phyloP scores from a whole-genome alignment of 2,888 invertebrate genomes.

The Alsophila aescularia region DNA sequence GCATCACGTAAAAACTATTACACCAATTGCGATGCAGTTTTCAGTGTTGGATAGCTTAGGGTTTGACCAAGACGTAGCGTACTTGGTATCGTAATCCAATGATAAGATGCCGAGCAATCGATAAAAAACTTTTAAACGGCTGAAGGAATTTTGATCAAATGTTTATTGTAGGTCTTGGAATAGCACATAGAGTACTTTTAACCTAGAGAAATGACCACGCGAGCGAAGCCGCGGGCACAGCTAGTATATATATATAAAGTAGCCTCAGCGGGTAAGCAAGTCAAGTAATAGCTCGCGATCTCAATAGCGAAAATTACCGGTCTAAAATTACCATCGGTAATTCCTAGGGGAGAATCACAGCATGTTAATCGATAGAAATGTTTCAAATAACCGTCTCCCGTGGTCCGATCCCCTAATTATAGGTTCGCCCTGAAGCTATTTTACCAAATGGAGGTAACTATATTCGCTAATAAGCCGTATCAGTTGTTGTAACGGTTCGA shows the following conservation, averaged over 20 bases:
- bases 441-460: constrained; percentile 52
- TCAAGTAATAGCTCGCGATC: background rate
- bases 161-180: no score
- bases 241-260: no score
- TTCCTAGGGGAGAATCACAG: constrained; percentile 55
- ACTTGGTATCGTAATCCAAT: no score
- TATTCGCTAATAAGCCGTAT: constrained; percentile 76
- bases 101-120: no score
- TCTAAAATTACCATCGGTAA: constrained; percentile 59
- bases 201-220: no score
- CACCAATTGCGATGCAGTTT: no score
- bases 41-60: no score
- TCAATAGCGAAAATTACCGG: constrained; percentile 51
- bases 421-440: constrained; percentile 75
- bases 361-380: constrained; percentile 70
- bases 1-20: no score
- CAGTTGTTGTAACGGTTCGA: constrained; percentile 65
- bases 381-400: constrained; percentile 63
- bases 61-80: no score
- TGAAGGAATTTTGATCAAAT: no score
- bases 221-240: background rate
- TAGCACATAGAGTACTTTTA: no score
- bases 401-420: constrained; percentile 73
- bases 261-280: constrained; percentile 4
- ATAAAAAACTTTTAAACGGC: no score